phyloP scores from a whole-genome alignment of 2,113 vertebrate species.

The Ramphastos sulfuratus region DNA sequence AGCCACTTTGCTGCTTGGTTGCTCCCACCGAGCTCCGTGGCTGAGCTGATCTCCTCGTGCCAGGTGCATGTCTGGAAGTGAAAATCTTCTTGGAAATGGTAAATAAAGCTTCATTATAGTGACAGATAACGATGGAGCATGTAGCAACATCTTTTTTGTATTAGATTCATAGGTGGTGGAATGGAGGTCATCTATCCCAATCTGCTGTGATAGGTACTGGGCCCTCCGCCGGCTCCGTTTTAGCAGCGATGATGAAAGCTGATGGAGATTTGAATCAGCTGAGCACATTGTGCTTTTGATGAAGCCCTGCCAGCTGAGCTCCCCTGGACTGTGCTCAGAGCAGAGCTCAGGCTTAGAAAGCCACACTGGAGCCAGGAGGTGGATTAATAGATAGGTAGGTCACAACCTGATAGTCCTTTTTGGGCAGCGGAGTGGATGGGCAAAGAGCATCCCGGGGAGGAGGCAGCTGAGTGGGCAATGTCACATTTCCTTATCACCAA shows the following conservation, averaged over 20 bases:
- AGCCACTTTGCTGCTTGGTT: not conserved
- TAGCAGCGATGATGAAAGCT: not conserved
- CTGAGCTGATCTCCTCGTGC: not conserved
- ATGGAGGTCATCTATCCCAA: slow-evolving; percentile 39
- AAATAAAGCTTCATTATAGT: slow-evolving; percentile 47
- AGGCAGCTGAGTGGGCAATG: not conserved
- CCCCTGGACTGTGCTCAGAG: not conserved
- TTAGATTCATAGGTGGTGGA: not conserved
- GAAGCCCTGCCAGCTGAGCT: not conserved
- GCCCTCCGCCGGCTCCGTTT: not conserved
- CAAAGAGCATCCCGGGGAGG: rapidly evolving
- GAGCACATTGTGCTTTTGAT: not conserved
- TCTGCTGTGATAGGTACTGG: not conserved
- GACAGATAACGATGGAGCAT: slow-evolving; percentile 21
- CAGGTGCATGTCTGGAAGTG: not conserved
- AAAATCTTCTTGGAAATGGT: not conserved
- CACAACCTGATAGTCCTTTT: rapidly evolving
- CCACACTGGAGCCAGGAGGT: not conserved
- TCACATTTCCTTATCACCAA: not conserved
- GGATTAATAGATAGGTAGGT: not conserved
- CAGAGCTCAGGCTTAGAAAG: not conserved
- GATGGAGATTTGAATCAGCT: not conserved
- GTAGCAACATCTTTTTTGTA: not conserved
- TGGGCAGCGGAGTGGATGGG: not conserved
- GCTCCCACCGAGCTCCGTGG: rapidly evolving